Base-by-base conservation (phyloP, 2,888 invertebrate species). In the Epirrhoe tristata region DNA sequence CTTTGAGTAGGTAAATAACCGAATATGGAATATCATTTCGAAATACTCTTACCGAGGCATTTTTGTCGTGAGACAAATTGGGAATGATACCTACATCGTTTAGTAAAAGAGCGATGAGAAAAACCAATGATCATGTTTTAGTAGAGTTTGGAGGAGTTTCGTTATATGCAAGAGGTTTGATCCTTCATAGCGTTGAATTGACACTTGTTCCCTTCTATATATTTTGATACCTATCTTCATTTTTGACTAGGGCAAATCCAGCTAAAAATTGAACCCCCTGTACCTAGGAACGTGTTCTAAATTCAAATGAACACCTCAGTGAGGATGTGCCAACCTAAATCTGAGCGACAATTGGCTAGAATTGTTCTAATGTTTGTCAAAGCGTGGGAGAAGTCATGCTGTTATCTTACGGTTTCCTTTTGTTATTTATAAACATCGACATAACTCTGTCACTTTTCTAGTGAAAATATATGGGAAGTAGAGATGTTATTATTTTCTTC, bases 281-380 rank as follows among this genome's bases (percentile, higher is more conserved):
- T 43, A 12, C 12, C 39, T 48, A 36, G 17, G n/a, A 52, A 52
- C 31, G 32, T 59, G 51, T n/a, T 52, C 39, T 24, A 51, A 2
- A 55, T 55, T 55, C 17, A 55, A 43, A 64, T 50, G 32, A 46
- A 24, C 57, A 34, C 39, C 36, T 61, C 54, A 16, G 50, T 58
- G 55, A 71, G 71, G 71, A 72, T 66, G 67, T 70, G 67, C 59
- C 61, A 72, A 72, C 72, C 67, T 51, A 69, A 71, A 52, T 54
- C 71, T 60, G 50, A 14, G 34, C 34, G 17, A 43, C 55, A 65
- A 65, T 65, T 65, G 65, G 65, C 24, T 14, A 16, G 59, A 59
- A 59, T 24, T 36, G 39, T 59, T 52, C 24, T 39, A 16, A 31
- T 7, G 51, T 24, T 51, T 59, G 59, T 14, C 17, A 34, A 12